Evolutionary conservation across 1,140 invertebrate genomes (phyloP).

Genomic region (Colletes gigas): DNA sequence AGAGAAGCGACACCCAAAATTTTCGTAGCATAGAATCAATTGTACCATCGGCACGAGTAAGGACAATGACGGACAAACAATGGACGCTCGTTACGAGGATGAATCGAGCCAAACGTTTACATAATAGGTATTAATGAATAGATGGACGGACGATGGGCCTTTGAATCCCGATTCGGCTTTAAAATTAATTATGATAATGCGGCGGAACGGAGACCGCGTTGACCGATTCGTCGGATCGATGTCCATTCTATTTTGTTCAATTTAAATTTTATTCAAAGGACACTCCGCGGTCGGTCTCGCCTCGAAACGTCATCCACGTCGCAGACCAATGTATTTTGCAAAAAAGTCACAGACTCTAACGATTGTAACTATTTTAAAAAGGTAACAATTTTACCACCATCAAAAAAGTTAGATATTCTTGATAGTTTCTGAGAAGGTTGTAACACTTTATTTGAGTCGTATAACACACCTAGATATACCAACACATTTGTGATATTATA

Average conservation of each 20-base stretch:
- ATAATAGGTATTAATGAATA: constrained; percentile 74
- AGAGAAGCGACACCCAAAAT: constrained; percentile 26
- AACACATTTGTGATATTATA: too few relatives aligned
- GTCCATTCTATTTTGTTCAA: constrained; percentile 49
- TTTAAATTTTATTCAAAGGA: constrained; percentile 63
- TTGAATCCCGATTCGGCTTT: constrained; percentile 37
- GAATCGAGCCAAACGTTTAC: constrained; percentile 64
- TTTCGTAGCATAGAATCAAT: constrained; percentile 53
- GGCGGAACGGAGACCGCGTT: constrained; percentile 4
- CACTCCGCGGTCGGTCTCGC: not conserved
- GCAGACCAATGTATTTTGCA: not conserved
- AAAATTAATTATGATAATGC: constrained; percentile 67
- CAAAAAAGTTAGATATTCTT: too few relatives aligned
- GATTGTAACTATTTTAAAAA: too few relatives aligned
- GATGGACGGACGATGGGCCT: constrained; percentile 29
- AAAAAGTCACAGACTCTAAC: not conserved
- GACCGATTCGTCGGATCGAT: constrained; percentile 13
- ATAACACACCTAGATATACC: too few relatives aligned
- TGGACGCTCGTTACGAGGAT: constrained; percentile 72
- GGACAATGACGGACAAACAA: constrained; percentile 74
- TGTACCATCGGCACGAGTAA: constrained; percentile 47
- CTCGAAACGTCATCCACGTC: constrained; percentile 6
- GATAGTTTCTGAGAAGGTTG: too few relatives aligned
- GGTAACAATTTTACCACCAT: too few relatives aligned
- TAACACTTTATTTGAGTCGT: too few relatives aligned